Evolutionary conservation across 2,113 vertebrate genomes (phyloP).

Genomic region (Corythornis cristatus): DNA sequence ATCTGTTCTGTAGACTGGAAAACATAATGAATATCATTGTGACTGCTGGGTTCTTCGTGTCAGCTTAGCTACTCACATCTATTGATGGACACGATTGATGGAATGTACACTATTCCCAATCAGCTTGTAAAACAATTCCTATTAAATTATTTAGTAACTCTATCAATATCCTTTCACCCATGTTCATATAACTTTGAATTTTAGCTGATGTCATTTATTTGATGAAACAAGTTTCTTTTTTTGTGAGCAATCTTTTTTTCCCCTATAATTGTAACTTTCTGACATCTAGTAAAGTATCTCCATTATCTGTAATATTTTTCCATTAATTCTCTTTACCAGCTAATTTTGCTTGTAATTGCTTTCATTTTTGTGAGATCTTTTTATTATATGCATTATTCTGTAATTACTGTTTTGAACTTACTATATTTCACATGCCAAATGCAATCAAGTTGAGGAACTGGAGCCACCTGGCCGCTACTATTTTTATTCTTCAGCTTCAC

Average conservation of each 20-base stretch:
- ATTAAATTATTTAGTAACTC: background rate
- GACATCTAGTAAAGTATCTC: constrained; percentile 29
- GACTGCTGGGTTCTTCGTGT: background rate
- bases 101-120: background rate
- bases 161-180: background rate
- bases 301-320: constrained; percentile 39
- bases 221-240: background rate
- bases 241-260: background rate
- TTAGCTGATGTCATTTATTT: background rate
- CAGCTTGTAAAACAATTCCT: background rate
- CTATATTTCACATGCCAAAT: constrained; percentile 47
- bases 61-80: background rate
- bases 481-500: constrained; percentile 17
- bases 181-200: background rate
- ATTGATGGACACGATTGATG: background rate
- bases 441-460: constrained; percentile 21
- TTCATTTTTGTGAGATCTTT: constrained; percentile 17
- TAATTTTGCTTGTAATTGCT: constrained; percentile 43
- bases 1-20: background rate
- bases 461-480: constrained; percentile 44
- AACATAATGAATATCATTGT: background rate
- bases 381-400: constrained; percentile 22
- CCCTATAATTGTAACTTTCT: background rate
- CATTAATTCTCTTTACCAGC: constrained; percentile 15
- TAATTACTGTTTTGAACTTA: constrained; percentile 61